Percentiles rank a stretch among this genome's conserved stretches.
Conservation (phyloP, 2,113 vertebrate species). For the Pteronura brasiliensis region DNA sequence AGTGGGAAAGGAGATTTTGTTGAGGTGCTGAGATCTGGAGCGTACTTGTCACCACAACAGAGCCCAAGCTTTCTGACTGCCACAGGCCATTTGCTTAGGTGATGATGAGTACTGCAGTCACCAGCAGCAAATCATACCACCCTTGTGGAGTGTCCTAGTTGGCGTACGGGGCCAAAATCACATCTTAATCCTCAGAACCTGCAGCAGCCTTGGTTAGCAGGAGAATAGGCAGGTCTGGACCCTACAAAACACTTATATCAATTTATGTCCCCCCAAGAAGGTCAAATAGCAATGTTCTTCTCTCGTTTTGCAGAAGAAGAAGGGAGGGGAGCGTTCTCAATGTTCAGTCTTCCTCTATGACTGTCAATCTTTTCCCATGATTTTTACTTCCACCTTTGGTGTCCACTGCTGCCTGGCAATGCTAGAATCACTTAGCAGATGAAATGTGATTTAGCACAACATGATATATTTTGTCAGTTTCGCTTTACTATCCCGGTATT, state of each 20-base stretch:
- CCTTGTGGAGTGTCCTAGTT: not conserved
- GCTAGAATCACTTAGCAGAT: not conserved
- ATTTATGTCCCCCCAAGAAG: accelerated
- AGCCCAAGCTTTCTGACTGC: not conserved
- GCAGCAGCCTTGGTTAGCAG: accelerated
- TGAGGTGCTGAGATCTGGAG: not conserved
- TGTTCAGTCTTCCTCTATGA: not conserved
- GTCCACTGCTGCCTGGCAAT: not conserved
- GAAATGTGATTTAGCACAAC: not conserved
- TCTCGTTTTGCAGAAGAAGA: not conserved
- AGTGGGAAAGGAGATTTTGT: not conserved
- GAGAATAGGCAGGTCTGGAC: accelerated
- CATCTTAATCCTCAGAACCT: not conserved
- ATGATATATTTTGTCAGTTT: not conserved
- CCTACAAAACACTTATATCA: not conserved
- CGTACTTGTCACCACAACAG: not conserved
- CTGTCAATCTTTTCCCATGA: not conserved
- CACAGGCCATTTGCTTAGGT: not conserved
- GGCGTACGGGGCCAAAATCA: accelerated
- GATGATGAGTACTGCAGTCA: accelerated
- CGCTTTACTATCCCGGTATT: not conserved
- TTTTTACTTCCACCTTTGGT: not conserved
- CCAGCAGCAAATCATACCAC: accelerated
- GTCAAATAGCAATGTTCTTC: accelerated
- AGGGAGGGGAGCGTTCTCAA: not conserved